Evolutionary conservation across 2,888 invertebrate genomes (phyloP).

Genomic region (Odontothrips loti): DNA sequence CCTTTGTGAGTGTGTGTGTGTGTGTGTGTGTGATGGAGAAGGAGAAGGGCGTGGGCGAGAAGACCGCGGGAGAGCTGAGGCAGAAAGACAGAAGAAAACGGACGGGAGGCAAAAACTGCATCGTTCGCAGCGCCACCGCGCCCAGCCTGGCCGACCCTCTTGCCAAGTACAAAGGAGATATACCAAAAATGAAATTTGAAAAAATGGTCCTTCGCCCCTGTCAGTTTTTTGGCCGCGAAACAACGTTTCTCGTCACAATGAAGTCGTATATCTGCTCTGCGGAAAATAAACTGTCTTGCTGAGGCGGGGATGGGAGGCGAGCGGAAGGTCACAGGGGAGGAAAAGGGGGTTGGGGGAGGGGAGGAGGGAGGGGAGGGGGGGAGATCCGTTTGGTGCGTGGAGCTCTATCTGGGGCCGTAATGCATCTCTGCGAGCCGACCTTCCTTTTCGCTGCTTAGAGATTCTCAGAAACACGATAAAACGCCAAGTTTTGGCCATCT

Average conservation of each 20-base stretch:
- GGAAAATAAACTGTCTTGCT: conserved; percentile 9
- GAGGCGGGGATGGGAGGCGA: not conserved
- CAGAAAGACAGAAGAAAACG: not conserved
- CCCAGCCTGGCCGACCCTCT: not conserved
- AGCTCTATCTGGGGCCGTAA: not conserved
- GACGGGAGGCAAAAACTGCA: not conserved
- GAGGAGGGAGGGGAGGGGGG: not conserved
- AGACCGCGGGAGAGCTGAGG: not conserved
- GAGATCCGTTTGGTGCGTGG: not conserved
- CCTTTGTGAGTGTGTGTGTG: no score
- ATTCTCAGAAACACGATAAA: no score
- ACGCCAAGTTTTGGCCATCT: no score
- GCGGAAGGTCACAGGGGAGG: not conserved
- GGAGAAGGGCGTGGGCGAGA: no score
- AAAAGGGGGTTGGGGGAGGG: not conserved
- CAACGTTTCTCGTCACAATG: conserved; percentile 24
- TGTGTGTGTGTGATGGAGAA: no score
- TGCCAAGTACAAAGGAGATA: not conserved
- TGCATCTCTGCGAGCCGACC: no score
- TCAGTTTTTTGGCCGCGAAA: conserved; percentile 1
- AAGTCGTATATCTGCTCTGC: conserved; percentile 5
- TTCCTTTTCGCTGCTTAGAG: no score
- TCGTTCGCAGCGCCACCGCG: not conserved
- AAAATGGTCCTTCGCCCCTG: not conserved
- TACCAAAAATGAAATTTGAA: not conserved